Evolutionary conservation across 1,140 invertebrate genomes (phyloP), one percentile per base, ranked within the genome.

Genomic region (Zaprionus nigranus): DNA sequence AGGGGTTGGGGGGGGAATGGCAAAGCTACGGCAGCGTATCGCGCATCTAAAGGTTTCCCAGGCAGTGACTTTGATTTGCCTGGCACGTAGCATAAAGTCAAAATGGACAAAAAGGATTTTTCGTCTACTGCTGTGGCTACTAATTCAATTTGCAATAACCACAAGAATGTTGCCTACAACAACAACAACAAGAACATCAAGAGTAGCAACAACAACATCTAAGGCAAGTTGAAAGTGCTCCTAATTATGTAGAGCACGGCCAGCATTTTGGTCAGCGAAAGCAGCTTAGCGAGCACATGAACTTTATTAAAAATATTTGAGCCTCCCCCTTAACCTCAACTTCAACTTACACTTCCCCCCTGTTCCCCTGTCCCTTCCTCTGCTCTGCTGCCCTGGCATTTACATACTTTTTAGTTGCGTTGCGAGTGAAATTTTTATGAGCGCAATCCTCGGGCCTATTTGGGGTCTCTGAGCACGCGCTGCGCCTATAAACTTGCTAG

Each of bases 291-390:
- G 40, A 46, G 63, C 51, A 72, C 75, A 54, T 85, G 85, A 79
- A 90, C 79, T 90, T 90, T 90, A 90, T 90, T 90, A 90, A 90
- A 90, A 90, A 90, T 90, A 90, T 90, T 90, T 90, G 85, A 85
- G 34, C 61, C 49, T 38, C 28, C 58, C 58, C 38, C 36, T 20
- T 34, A 34, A 34, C 9, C 9, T 0, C 30, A 28, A 7, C 30
- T 26, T 26, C 24, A 26, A 26, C 20, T 2, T 0, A 2, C 1
- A 0, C 22, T 26, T 0, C 20, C 2, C 13, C 51, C 12, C 12
- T n/a, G n/a, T n/a, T n/a, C 5, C 5, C 6, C 1, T 13, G 1
- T 2, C 3, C 5, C 22, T 26, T 1, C 49, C 24, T 4, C 3
- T 24, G 24, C 20, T 22, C 6, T 49, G n/a, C 46, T 49, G 13